Evolutionary conservation across 2,888 invertebrate genomes (phyloP), one percentile per base, ranked within the genome.

Genomic region (Ectemnius cavifrons): DNA sequence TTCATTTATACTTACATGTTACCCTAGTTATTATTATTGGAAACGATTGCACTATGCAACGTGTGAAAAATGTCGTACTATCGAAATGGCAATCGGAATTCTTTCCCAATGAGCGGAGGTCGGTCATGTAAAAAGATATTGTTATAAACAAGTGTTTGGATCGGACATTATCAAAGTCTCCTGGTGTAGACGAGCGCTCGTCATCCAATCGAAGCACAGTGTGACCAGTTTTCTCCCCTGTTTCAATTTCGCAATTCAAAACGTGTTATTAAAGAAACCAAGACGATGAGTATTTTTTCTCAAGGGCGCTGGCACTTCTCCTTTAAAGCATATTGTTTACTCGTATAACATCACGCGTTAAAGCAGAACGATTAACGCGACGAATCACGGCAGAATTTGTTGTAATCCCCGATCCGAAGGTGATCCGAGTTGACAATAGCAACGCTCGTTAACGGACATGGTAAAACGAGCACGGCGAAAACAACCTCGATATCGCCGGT

Each of bases 111-210:
- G 20, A 20, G 20, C 20, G n/a, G n/a, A n/a, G n/a, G n/a, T n/a
- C n/a, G n/a, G n/a, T n/a, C n/a, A 20, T 20, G 20, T 20, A 20
- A 20, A 64, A 72, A 67, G 46, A 65, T 65, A 61, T 46, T 27
- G 67, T 61, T 47, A 59, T 65, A 65, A 27, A 63, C 75, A 76
- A 79, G 75, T 72, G 79, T 52, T 78, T 82, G 78, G 82, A 82
- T 82, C 77, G 57, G 72, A 13, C 52, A 46, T 74, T 82, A 82
- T 82, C 81, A 16, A n/a, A 2, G 18, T n/a, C 49, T 49, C 28
- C 28, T 45, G 18, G 18, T 47, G 59, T 49, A 56, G 61, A 69
- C 45, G 18, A 61, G 46, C 71, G 69, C 47, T 11, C 47, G 47
- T 49, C 37, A 57, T 18, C 37, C 46, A 75, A 75, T 71, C 71